Conservation (phyloP, 1,140 invertebrate species). For the Drosophila willistoni region DNA sequence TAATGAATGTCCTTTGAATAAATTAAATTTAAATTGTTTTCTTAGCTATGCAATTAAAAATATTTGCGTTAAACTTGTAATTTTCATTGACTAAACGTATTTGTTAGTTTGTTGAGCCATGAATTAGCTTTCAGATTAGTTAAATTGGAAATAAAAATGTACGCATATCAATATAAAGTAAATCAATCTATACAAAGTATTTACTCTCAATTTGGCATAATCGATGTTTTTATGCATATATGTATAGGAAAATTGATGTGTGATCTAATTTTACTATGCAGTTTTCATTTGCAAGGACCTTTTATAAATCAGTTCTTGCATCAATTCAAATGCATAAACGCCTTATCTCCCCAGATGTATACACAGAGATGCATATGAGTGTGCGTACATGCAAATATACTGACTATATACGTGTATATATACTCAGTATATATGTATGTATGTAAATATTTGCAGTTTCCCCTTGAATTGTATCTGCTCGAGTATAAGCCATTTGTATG, state of each 20-base stretch:
- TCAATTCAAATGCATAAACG: conserved; percentile 3
- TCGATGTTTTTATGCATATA: not conserved
- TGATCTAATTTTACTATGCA: not conserved
- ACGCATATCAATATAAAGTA: too few relatives aligned
- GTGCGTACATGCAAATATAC: not conserved
- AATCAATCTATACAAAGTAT: too few relatives aligned
- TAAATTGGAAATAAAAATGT: too few relatives aligned
- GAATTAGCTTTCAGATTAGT: too few relatives aligned
- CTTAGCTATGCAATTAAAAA: too few relatives aligned
- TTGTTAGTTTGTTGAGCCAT: too few relatives aligned
- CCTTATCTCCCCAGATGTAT: not conserved
- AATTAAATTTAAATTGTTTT: too few relatives aligned
- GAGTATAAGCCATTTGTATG: conserved; percentile 12
- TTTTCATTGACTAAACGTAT: too few relatives aligned
- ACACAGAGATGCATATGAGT: not conserved
- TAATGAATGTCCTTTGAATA: too few relatives aligned
- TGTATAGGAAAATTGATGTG: not conserved
- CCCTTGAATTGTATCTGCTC: conserved; percentile 7
- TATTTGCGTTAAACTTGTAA: too few relatives aligned
- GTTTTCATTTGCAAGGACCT: not conserved
- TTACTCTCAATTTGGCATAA: too few relatives aligned
- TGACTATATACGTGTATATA: not conserved
- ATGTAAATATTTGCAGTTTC: conserved; percentile 23
- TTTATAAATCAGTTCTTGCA: conserved; percentile 3
- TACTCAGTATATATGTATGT: not conserved